Base-by-base conservation (phyloP, 2,797 vertebrate genomes). In the Varecia variegata region DNA sequence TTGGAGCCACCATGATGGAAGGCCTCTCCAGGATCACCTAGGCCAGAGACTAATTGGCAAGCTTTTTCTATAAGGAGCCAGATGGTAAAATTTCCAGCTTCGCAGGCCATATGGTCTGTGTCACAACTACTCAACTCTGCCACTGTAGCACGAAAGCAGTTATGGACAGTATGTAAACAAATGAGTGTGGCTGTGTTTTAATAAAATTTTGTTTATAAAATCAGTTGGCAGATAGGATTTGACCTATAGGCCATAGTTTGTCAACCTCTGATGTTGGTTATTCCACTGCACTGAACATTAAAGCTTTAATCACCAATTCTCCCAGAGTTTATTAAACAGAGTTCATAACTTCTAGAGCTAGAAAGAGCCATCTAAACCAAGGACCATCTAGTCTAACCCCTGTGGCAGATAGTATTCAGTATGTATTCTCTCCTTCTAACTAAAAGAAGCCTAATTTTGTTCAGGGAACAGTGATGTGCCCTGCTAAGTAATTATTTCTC, bases 191-290 rank as follows among this genome's bases (percentile, higher is more conserved):
- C 45, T 84, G 6, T 50, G 50, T 68, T 92, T 83, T 52, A 50
- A 67, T 73, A 79, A 56, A 54, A 80, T 67, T 73, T 56, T 90
- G 60, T 40, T 95, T 89, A 71, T 25, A 93, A 93, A 93, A 71
- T 84, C 21, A 30, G 30, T 40, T 80, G 21, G 27, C n/a, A 13
- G 60, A 38, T 27, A 65, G 56, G 6, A 89, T 85, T 56, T 90
- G 65, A 85, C 32, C 25, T 67, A 10, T 35, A 58, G 47, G 83
- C 47, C 18, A 79, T 3, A 56, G 56, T 80, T 54, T 80, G 86
- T 13, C 71, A 65, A 92, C 70, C 5, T 9, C 23, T 21, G 2
- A 74, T 25, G 6, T 93, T 81, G 17, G 58, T 68, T 81, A 68
- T 60, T 76, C 68, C 81, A 60, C 23, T 86, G 43, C n/a, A 58